phyloP scores from a whole-genome alignment of 2,797 vertebrate genomes.

The Ctenopoma kingsleyae region DNA sequence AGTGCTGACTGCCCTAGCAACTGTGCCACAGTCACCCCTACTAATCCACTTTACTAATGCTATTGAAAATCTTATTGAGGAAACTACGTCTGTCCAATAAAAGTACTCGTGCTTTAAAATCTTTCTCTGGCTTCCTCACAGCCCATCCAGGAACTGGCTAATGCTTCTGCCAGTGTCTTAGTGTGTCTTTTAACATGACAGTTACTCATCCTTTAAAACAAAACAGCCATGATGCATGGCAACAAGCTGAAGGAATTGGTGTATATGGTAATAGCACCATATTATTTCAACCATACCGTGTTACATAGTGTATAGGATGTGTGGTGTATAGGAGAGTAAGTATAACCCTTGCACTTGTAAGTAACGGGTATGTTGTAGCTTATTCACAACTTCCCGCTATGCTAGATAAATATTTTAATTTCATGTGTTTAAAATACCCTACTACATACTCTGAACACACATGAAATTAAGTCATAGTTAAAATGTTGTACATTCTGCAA shows the following conservation, averaged over 20 bases:
- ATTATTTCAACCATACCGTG: too few relatives aligned
- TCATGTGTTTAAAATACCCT: too few relatives aligned
- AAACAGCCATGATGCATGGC: too few relatives aligned
- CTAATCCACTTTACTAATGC: constrained; percentile 17
- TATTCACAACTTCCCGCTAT: background rate
- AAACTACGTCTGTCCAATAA: constrained; percentile 2
- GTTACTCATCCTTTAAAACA: background rate
- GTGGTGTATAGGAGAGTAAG: too few relatives aligned
- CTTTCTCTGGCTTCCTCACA: background rate
- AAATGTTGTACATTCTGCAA: background rate
- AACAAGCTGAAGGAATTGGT: too few relatives aligned
- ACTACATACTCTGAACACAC: too few relatives aligned
- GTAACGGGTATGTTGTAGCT: background rate
- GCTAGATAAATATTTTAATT: too few relatives aligned
- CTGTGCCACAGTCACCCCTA: too few relatives aligned
- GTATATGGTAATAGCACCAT: too few relatives aligned
- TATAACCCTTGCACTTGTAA: background rate
- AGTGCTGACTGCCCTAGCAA: too few relatives aligned
- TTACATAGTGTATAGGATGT: too few relatives aligned
- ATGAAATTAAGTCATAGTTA: background rate
- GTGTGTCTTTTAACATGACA: background rate
- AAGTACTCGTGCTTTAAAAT: constrained; percentile 3
- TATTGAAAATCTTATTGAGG: background rate
- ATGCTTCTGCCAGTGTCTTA: background rate
- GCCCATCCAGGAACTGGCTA: background rate